Percentiles rank a stretch among this genome's conserved stretches.
phyloP scores from a whole-genome alignment of 2,113 vertebrate species.

The Bos taurus region ARS-UCD2.0 NC_037329.1:123432501-123433000 shows the following conservation, averaged over 20 bases:
- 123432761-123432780: neutral
- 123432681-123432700: accelerated
- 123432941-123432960: neutral
- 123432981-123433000: neutral
- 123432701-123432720: neutral
- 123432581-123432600: neutral
- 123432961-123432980: neutral
- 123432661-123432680: neutral
- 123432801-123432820: neutral
- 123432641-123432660: neutral
- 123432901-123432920: neutral
- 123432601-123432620: neutral
- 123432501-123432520: neutral
- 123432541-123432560: neutral
- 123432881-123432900: neutral
- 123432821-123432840: accelerated
- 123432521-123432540: accelerated
- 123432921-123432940: neutral
- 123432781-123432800: neutral
- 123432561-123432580: accelerated
- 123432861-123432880: accelerated
- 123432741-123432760: accelerated
- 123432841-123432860: accelerated
- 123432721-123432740: neutral
- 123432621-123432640: neutral